Evolutionary conservation across 2,113 vertebrate species (phyloP).

Genomic region (Cervus canadensis): DNA sequence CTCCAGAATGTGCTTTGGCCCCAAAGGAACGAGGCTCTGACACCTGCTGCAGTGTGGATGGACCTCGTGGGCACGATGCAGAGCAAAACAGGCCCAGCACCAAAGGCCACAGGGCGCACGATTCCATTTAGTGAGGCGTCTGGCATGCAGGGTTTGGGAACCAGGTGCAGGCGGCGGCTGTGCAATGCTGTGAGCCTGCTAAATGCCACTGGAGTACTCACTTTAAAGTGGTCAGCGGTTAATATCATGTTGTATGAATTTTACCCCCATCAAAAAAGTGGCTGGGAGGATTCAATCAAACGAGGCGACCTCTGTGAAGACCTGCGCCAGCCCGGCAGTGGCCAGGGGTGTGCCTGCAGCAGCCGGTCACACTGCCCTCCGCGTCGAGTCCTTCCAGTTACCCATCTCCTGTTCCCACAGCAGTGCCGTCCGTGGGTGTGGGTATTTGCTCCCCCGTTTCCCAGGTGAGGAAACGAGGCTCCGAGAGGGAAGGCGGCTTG

Average conservation of each 20-base stretch:
- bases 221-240: too few species aligned
- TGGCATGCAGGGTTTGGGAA: accelerated
- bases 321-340: accelerated
- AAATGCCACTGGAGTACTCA: accelerated
- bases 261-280: not conserved
- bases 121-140: accelerated
- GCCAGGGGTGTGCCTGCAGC: accelerated
- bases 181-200: accelerated
- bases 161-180: accelerated
- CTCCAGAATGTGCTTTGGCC: accelerated
- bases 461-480: not conserved
- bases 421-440: accelerated
- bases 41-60: accelerated
- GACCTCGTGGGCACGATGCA: accelerated
- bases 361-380: not conserved
- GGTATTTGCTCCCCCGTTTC: not conserved
- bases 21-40: accelerated
- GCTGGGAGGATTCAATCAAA: not conserved
- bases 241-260: not conserved
- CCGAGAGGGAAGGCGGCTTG: not conserved
- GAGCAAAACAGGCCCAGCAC: not conserved
- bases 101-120: accelerated
- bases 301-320: too few species aligned
- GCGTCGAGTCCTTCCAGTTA: accelerated
- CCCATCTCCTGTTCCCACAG: too few species aligned